These are phyloP conservation scores for Halictus ligatus DNA, from an alignment of 2,888 invertebrate genomes.

Conservation along the genomic window DNA sequence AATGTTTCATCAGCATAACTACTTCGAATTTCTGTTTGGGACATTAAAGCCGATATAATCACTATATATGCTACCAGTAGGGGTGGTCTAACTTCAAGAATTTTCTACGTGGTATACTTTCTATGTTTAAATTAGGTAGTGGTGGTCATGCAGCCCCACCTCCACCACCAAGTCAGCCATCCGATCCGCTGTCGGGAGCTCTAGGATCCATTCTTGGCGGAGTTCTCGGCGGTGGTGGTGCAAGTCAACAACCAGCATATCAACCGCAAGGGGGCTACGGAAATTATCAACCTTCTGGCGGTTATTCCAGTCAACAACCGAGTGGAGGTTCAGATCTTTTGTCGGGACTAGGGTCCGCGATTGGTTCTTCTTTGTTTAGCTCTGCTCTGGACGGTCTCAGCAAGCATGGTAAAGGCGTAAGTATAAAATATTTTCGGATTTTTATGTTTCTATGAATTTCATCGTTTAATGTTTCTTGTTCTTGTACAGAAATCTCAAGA, in stretches of 20 bases:
- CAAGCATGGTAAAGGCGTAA: slow-evolving; percentile 79
- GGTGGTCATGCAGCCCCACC: slow-evolving; percentile 58
- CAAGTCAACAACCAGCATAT: slow-evolving; percentile 69
- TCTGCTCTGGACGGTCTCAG: slow-evolving; percentile 79
- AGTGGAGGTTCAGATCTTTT: slow-evolving; percentile 75
- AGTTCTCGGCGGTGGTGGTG: slow-evolving; percentile 80
- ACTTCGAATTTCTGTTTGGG: too few relatives aligned
- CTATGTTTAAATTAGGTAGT: slow-evolving; percentile 41
- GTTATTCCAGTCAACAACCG: slow-evolving; percentile 66
- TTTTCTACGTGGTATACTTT: not conserved
- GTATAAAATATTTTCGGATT: slow-evolving; percentile 48
- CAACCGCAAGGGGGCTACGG: slow-evolving; percentile 78
- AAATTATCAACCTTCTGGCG: slow-evolving; percentile 68
- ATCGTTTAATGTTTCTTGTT: slow-evolving; percentile 1
- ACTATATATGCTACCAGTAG: too few relatives aligned
- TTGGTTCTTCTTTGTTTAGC: slow-evolving; percentile 77
- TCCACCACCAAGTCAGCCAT: slow-evolving; percentile 60
- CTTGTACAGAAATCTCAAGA: slow-evolving; percentile 69
- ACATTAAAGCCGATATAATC: too few relatives aligned
- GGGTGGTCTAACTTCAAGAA: too few relatives aligned
- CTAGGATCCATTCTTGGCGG: slow-evolving; percentile 79
- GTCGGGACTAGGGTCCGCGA: slow-evolving; percentile 77
- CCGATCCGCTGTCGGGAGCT: slow-evolving; percentile 76
- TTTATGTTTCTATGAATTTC: slow-evolving; percentile 18
- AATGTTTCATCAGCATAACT: too few relatives aligned